phyloP scores from a whole-genome alignment of 1,140 invertebrate genomes.

The Lucilia sericata region DNA sequence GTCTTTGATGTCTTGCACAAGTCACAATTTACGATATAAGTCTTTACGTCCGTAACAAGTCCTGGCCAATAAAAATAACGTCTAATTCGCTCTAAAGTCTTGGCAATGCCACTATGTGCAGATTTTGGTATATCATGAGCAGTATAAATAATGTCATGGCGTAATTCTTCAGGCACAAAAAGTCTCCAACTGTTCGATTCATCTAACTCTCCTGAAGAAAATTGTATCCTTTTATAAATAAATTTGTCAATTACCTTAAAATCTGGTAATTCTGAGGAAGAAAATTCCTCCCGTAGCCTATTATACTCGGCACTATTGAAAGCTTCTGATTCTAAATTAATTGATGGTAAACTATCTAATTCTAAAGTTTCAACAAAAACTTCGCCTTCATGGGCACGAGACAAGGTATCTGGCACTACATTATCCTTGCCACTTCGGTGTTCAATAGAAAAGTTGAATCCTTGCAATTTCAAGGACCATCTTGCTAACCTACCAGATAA shows the following conservation, averaged over 20 bases:
- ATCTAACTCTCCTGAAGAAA: not conserved
- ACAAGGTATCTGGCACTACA: too few relatives aligned
- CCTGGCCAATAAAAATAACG: slow-evolving; percentile 25
- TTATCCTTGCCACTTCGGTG: too few relatives aligned
- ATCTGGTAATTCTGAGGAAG: not conserved
- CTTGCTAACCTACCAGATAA: too few relatives aligned
- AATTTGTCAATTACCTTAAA: slow-evolving; percentile 21
- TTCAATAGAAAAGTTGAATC: too few relatives aligned
- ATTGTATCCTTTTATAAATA: slow-evolving; percentile 28
- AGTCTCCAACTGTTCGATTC: slow-evolving; percentile 32
- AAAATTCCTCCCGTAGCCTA: too few relatives aligned
- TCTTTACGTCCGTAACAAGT: not conserved
- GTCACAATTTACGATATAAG: slow-evolving; percentile 22
- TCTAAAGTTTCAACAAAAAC: too few relatives aligned
- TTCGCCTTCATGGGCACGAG: too few relatives aligned
- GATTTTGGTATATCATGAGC: not conserved
- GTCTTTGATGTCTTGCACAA: slow-evolving; percentile 28
- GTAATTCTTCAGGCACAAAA: slow-evolving; percentile 34
- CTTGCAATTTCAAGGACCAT: too few relatives aligned
- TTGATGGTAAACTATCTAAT: too few relatives aligned
- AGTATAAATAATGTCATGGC: not conserved
- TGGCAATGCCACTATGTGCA: slow-evolving; percentile 32
- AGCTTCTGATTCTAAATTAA: too few relatives aligned
- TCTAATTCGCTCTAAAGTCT: slow-evolving; percentile 16
- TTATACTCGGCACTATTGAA: too few relatives aligned